Evolutionary conservation across 2,113 vertebrate genomes (phyloP).

Genomic region (Chrysemys picta): DNA sequence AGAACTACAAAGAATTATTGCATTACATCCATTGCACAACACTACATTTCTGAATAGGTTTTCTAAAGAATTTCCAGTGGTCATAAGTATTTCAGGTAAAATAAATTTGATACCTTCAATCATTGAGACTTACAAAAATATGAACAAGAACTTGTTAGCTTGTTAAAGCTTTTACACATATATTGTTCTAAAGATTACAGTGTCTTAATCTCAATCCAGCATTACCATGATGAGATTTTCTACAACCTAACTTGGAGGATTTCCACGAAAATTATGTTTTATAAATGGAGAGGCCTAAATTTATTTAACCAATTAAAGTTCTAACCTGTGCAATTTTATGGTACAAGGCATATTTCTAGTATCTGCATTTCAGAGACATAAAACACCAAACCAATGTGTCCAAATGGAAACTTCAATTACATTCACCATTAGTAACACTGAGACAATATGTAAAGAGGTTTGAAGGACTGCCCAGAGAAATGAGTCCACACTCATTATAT

Average conservation of each 20-base stretch:
- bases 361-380: background rate
- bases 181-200: background rate
- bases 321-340: background rate
- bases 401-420: background rate
- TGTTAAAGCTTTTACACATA: background rate
- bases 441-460: background rate
- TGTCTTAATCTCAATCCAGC: background rate
- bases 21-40: background rate
- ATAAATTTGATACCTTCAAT: background rate
- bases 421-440: background rate
- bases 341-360: background rate
- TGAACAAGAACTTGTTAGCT: background rate
- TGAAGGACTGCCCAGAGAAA: background rate
- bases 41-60: background rate
- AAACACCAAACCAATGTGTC: background rate
- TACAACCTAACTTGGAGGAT: background rate
- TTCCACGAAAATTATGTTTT: background rate
- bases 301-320: background rate
- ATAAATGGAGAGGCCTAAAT: background rate
- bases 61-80: background rate
- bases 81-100: background rate
- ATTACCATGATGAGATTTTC: background rate
- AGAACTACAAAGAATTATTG: background rate
- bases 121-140: background rate
- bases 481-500: background rate